phyloP scores from a whole-genome alignment of 2,113 vertebrate species.

The Rhineura floridana region DNA sequence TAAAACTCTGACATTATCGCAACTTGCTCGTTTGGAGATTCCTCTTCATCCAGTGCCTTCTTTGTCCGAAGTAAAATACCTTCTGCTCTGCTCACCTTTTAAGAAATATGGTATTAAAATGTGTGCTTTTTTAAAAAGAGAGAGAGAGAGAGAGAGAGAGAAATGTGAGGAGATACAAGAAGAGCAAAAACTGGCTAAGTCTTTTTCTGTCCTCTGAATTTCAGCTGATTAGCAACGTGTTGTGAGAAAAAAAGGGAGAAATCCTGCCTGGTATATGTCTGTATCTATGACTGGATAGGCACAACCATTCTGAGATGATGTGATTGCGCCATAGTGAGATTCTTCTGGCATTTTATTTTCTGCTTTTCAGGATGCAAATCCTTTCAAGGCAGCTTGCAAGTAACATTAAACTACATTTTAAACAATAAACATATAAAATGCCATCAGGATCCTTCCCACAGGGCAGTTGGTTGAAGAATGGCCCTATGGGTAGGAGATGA shows the following conservation, averaged over 20 bases:
- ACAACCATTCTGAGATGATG: neutral
- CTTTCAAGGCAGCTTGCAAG: too few species aligned
- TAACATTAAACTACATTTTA: too few species aligned
- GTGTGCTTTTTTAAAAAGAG: neutral
- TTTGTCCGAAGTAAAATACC: conserved; percentile 80
- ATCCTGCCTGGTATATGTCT: neutral
- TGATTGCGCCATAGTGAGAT: neutral
- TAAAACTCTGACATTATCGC: conserved; percentile 76
- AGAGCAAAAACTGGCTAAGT: neutral
- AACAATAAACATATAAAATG: too few species aligned
- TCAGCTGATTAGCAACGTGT: neutral
- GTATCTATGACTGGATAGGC: neutral
- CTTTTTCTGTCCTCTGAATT: neutral
- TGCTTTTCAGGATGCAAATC: too few species aligned
- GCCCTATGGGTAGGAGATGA: neutral
- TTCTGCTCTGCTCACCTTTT: conserved; percentile 85
- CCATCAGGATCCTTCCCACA: too few species aligned
- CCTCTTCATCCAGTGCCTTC: conserved; percentile 60
- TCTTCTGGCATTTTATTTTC: neutral
- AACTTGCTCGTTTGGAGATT: conserved; percentile 12
- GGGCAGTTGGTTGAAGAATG: neutral
- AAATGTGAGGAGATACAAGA: neutral
- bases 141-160: neutral
- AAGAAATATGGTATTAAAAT: conserved; percentile 40
- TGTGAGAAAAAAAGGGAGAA: neutral